A percentile compares a stretch with the other conserved stretches of the same genome.
These are phyloP conservation scores for Cyprinodon diabolis DNA, from an alignment of 2,797 vertebrate species.

Conservation along the genomic window DNA sequence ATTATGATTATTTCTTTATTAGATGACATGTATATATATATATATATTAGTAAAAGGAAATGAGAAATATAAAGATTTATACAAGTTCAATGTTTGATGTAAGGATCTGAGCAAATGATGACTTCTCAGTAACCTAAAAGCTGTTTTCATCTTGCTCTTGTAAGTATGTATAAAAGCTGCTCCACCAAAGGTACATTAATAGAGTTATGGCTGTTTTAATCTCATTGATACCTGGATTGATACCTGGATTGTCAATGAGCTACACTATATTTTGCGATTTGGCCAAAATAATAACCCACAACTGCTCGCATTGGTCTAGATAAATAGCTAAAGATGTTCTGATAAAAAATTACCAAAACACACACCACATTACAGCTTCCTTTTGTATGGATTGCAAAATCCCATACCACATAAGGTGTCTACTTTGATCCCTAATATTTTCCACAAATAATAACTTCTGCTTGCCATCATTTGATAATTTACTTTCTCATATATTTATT, in stretches of 20 bases:
- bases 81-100: too few species aligned
- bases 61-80: too few species aligned
- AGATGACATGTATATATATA: too few species aligned
- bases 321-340: too few species aligned
- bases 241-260: too few species aligned
- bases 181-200: background rate
- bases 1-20: too few species aligned
- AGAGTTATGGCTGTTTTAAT: background rate
- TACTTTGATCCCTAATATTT: background rate
- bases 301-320: too few species aligned
- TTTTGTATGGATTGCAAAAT: background rate
- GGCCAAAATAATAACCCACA: too few species aligned
- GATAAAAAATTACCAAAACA: background rate
- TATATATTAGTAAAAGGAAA: too few species aligned
- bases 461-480: background rate
- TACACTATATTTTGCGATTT: too few species aligned
- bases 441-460: background rate
- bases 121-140: background rate
- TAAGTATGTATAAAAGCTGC: background rate
- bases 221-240: background rate
- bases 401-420: background rate
- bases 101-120: background rate
- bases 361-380: too few species aligned
- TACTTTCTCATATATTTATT: background rate
- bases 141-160: too few species aligned